Percentiles rank a stretch among this genome's conserved stretches.
Evolutionary conservation across 37 sponge, comb jelly and placozoan species (phyloP).

Genomic region (Diacarnus erythraeanus): DNA sequence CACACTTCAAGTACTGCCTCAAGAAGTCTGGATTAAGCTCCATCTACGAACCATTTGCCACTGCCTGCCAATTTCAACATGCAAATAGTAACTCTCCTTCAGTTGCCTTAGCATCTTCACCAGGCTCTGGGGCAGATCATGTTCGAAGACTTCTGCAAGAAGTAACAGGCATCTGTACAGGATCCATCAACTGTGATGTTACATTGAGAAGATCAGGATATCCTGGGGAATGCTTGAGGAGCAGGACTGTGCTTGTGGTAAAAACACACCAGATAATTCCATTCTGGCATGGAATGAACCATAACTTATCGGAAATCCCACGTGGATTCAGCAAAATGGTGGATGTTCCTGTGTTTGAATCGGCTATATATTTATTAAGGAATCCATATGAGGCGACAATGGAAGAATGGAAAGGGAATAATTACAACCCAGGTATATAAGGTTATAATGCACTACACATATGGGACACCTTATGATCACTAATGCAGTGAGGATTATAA

Average conservation of each 20-base stretch:
- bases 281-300: background rate
- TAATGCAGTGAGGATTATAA: no score
- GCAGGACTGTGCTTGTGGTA: conserved; percentile 27
- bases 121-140: conserved; percentile 48
- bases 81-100: background rate
- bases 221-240: conserved; percentile 28
- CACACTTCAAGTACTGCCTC: conserved; percentile 18
- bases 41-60: background rate
- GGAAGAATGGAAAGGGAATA: background rate
- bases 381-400: conserved; percentile 22
- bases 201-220: background rate
- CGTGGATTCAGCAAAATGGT: background rate
- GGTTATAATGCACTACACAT: no score
- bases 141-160: conserved; percentile 30
- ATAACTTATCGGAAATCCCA: background rate
- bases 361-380: conserved; percentile 28
- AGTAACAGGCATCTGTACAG: conserved; percentile 54
- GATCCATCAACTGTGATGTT: conserved; percentile 30
- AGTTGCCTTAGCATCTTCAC: conserved; percentile 30
- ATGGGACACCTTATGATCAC: no score
- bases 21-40: background rate
- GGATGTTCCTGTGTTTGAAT: conserved; percentile 11
- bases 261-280: conserved; percentile 34
- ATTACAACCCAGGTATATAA: background rate
- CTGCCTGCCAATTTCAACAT: conserved; percentile 17